phyloP scores from a whole-genome alignment of 1,140 invertebrate species.

The Cotesia vestalis region DNA sequence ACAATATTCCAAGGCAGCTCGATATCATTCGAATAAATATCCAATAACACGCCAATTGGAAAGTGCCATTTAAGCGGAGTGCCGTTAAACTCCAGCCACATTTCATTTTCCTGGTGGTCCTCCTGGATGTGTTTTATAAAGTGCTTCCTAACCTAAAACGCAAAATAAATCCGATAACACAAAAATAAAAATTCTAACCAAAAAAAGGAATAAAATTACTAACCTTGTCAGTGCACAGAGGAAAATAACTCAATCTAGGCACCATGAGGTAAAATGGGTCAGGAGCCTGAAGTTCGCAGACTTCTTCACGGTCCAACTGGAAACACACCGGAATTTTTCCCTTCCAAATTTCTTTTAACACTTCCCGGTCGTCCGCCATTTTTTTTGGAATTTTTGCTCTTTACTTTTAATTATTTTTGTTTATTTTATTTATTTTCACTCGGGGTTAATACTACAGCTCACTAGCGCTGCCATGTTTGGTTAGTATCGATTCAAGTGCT shows the following conservation, averaged over 20 bases:
- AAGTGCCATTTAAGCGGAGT: slow-evolving; percentile 95
- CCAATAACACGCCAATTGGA: slow-evolving; percentile 94
- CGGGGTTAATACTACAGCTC: too few relatives aligned
- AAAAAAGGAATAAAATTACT: slow-evolving; percentile 35
- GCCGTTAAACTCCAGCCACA: slow-evolving; percentile 96
- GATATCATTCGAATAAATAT: slow-evolving; percentile 79
- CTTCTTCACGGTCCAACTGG: slow-evolving; percentile 86
- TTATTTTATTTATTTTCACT: too few relatives aligned
- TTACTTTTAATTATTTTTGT: too few relatives aligned
- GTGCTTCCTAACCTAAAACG: slow-evolving; percentile 83
- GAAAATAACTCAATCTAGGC: slow-evolving; percentile 94
- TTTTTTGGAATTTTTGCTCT: background rate
- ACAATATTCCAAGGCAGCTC: slow-evolving; percentile 91
- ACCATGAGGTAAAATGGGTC: slow-evolving; percentile 96
- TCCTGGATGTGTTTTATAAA: slow-evolving; percentile 84
- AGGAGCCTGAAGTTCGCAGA: slow-evolving; percentile 85
- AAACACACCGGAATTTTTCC: slow-evolving; percentile 93
- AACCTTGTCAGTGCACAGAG: slow-evolving; percentile 95
- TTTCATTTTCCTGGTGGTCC: slow-evolving; percentile 85
- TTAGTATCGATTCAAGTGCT: too few relatives aligned
- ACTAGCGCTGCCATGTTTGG: too few relatives aligned
- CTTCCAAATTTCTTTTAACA: slow-evolving; percentile 94
- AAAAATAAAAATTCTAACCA: background rate
- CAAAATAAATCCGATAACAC: slow-evolving; percentile 35
- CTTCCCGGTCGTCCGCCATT: slow-evolving; percentile 93